A percentile compares a stretch with the other conserved stretches of the same genome.
Evolutionary conservation across 2,888 invertebrate species (phyloP).

Genomic region (Nephrotoma flavescens): DNA sequence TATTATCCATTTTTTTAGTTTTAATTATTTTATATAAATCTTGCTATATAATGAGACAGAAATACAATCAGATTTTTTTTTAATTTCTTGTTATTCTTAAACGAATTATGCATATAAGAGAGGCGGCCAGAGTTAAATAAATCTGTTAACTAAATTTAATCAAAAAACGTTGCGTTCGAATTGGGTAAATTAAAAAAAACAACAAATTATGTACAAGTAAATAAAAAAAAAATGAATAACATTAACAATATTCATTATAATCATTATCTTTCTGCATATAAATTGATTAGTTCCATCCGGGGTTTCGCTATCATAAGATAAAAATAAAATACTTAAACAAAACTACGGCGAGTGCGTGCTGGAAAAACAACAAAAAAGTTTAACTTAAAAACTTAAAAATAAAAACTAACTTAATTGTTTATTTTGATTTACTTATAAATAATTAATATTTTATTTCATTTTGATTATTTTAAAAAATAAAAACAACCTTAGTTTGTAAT

Average conservation of each 20-base stretch:
- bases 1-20: neutral
- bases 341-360: neutral
- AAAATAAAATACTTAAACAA: neutral
- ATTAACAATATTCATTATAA: neutral
- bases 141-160: neutral
- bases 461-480: neutral
- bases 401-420: neutral
- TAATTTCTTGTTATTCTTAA: neutral
- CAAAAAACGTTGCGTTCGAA: neutral
- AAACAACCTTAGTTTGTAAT: neutral
- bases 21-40: neutral
- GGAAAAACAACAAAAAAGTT: neutral
- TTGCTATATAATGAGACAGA: neutral
- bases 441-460: neutral
- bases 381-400: neutral
- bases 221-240: neutral
- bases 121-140: neutral
- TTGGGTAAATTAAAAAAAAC: neutral
- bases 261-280: neutral
- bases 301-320: neutral
- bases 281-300: neutral
- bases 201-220: neutral
- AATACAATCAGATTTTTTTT: neutral
- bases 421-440: constrained; percentile 6
- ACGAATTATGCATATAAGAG: neutral